A percentile compares a stretch with the other conserved stretches of the same genome.
Conservation (phyloP, 2,113 vertebrate genomes). For the Callaeas wilsoni region DNA sequence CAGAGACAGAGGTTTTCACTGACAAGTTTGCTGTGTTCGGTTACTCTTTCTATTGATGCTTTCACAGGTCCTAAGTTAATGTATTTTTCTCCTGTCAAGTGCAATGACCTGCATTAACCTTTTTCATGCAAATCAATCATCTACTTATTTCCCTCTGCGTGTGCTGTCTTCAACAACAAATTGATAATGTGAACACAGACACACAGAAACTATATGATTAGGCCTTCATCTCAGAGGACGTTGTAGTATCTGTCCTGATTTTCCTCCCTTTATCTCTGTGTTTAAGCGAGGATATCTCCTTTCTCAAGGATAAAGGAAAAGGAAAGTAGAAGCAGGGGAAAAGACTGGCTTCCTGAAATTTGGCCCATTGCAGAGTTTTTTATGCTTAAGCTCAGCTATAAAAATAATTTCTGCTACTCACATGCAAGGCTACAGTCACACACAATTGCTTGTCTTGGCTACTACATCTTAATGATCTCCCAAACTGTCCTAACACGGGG, state of each 20-base stretch:
- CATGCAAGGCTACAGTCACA: not conserved
- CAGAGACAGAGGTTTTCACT: not conserved
- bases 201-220: not conserved
- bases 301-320: not conserved
- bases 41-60: not conserved
- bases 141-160: not conserved
- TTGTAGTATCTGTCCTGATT: not conserved
- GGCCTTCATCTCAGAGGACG: not conserved
- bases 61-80: not conserved
- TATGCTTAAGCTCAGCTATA: not conserved
- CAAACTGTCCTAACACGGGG: not conserved
- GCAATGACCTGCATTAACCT: not conserved
- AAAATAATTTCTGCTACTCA: not conserved
- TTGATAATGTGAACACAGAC: not conserved
- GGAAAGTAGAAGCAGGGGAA: not conserved
- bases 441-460: not conserved
- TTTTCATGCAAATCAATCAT: not conserved
- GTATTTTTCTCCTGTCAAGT: not conserved
- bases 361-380: not conserved
- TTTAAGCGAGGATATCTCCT: not conserved
- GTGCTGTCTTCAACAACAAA: not conserved
- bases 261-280: not conserved
- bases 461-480: not conserved
- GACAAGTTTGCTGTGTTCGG: fast-evolving
- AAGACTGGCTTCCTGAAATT: not conserved